A percentile compares a stretch with the other conserved stretches of the same genome.
These are phyloP conservation scores for Heteromurus nitidus DNA, from an alignment of 2,888 invertebrate species.

Conservation along the genomic window DNA sequence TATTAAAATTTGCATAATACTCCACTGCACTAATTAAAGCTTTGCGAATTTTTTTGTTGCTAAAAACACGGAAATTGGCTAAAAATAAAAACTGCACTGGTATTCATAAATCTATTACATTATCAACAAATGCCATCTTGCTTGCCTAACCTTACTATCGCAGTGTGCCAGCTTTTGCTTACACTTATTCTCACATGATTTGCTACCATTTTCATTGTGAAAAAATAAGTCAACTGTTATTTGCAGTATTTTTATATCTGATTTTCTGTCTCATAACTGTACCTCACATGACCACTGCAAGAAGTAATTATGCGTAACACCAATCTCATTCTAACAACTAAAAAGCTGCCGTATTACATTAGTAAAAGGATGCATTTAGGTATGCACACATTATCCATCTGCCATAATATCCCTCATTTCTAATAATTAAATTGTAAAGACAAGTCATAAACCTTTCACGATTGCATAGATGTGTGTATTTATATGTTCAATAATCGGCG, in stretches of 20 bases:
- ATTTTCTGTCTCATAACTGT: background rate
- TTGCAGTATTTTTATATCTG: background rate
- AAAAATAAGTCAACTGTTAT: background rate
- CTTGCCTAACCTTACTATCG: constrained; percentile 2
- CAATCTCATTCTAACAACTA: background rate
- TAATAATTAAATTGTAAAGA: constrained; percentile 35
- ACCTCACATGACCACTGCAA: background rate
- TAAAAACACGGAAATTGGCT: background rate
- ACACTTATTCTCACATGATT: background rate
- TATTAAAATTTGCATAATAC: too few species aligned
- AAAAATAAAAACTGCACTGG: too few species aligned
- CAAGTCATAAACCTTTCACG: constrained; percentile 35
- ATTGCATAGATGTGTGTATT: too few species aligned
- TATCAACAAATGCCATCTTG: background rate
- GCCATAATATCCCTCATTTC: background rate
- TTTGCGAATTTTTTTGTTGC: background rate
- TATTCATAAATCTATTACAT: too few species aligned
- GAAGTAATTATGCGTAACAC: background rate
- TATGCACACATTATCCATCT: background rate
- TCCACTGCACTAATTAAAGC: constrained; percentile 4
- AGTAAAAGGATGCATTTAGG: constrained; percentile 8
- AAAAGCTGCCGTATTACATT: too few species aligned
- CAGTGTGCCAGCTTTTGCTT: background rate
- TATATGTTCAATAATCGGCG: too few species aligned
- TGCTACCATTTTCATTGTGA: background rate